A percentile compares a stretch with the other conserved stretches of the same genome.
These are phyloP conservation scores for Protomyctophum bolini DNA, from an alignment of 2,113 vertebrate genomes.

Conservation along the genomic window DNA sequence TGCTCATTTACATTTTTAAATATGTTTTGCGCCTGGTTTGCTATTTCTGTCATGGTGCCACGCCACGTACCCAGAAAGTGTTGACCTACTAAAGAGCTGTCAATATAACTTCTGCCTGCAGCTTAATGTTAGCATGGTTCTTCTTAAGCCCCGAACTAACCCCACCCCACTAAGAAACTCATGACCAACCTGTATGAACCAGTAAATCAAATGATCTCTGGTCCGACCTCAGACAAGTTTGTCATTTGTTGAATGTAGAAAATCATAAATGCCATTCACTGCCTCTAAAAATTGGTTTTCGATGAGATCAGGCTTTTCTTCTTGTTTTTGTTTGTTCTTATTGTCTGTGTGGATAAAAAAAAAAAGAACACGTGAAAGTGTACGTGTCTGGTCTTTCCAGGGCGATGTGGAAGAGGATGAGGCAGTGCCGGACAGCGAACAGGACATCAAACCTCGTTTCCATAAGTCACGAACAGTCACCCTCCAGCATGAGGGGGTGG, in stretches of 20 bases:
- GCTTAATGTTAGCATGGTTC: too few species aligned
- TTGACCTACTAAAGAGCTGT: too few species aligned
- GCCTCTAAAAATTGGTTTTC: not conserved
- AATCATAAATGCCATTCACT: not conserved
- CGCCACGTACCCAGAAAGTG: too few species aligned
- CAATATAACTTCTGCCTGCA: too few species aligned
- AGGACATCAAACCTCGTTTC: constrained; percentile 96
- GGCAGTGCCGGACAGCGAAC: constrained; percentile 90
- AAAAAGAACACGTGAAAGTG: not conserved
- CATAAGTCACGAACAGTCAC: constrained; percentile 96
- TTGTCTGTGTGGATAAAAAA: not conserved
- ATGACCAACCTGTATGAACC: not conserved
- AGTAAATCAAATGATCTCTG: not conserved
- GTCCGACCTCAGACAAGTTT: not conserved
- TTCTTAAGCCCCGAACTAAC: too few species aligned
- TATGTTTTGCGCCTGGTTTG: too few species aligned
- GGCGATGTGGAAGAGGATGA: constrained; percentile 95
- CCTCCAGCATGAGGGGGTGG: constrained; percentile 90
- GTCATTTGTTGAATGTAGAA: too few species aligned
- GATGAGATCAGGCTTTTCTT: not conserved
- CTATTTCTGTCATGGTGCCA: too few species aligned
- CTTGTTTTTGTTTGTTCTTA: too few species aligned
- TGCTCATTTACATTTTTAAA: too few species aligned
- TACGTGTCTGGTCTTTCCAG: constrained; percentile 62
- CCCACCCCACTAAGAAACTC: not conserved